Evolutionary conservation across 2,888 invertebrate species (phyloP).

Genomic region (Tineola bisselliella): DNA sequence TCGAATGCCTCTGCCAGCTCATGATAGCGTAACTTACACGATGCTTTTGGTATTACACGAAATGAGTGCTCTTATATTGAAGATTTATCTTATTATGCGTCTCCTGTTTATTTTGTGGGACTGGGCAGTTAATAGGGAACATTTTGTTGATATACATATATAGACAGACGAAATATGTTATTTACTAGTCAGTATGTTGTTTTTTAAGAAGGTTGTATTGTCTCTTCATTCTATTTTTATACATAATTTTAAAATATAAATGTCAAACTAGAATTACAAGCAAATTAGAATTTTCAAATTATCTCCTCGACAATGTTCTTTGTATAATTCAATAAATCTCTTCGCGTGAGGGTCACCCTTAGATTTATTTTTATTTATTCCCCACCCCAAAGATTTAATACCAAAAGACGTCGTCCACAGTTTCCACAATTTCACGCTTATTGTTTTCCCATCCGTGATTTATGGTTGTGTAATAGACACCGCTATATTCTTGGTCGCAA

Average conservation of each 20-base stretch:
- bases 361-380: slow-evolving; percentile 68
- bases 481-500: slow-evolving; percentile 58
- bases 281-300: neutral
- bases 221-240: too few species aligned
- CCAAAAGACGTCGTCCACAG: slow-evolving; percentile 56
- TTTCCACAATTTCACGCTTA: slow-evolving; percentile 70
- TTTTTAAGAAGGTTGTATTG: too few species aligned
- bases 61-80: slow-evolving; percentile 13
- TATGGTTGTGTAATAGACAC: slow-evolving; percentile 60
- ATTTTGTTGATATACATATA: neutral
- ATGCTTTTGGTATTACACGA: slow-evolving; percentile 15
- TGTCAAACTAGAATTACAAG: neutral
- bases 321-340: slow-evolving; percentile 48
- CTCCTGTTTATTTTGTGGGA: neutral
- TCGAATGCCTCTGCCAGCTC: slow-evolving; percentile 20
- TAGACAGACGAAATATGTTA: neutral
- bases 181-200: too few species aligned
- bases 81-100: slow-evolving; percentile 10
- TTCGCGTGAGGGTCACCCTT: slow-evolving; percentile 43
- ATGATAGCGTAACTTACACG: slow-evolving; percentile 16
- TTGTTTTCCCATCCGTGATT: slow-evolving; percentile 69
- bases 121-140: neutral
- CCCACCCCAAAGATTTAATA: slow-evolving; percentile 66
- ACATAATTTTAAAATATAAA: too few species aligned
- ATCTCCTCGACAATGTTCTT: neutral